Evolutionary conservation across 2,888 invertebrate species (phyloP).

Genomic region (Pachycephus smyrnensis): DNA sequence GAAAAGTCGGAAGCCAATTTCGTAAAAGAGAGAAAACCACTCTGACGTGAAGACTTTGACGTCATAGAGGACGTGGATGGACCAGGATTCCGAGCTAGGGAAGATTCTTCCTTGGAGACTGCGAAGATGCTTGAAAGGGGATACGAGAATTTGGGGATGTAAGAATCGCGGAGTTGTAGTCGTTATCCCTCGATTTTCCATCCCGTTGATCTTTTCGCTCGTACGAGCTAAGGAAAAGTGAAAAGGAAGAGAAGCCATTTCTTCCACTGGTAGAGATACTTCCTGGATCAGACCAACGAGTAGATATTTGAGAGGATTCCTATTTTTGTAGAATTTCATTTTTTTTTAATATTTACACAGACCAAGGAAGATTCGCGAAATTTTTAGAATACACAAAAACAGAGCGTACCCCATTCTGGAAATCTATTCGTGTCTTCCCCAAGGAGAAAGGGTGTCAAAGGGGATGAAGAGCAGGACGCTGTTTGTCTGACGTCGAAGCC

Average conservation of each 20-base stretch:
- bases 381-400: not conserved
- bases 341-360: not conserved
- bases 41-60: not conserved
- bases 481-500: too few species aligned
- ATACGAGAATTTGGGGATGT: not conserved
- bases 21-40: not conserved
- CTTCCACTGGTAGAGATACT: not conserved
- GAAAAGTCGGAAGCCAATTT: not conserved
- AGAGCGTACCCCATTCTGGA: not conserved
- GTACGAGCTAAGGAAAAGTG: not conserved
- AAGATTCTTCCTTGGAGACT: not conserved
- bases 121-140: not conserved
- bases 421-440: not conserved
- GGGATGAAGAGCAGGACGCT: too few species aligned
- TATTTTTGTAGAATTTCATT: too few species aligned
- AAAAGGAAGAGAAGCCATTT: not conserved
- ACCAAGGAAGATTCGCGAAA: not conserved
- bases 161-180: not conserved
- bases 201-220: not conserved
- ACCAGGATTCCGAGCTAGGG: not conserved
- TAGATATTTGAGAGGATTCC: too few species aligned
- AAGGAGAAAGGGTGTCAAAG: not conserved
- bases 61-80: not conserved
- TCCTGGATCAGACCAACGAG: not conserved
- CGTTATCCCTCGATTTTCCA: not conserved